phyloP scores from a whole-genome alignment of 2,797 vertebrate species.

The Zalophus californianus region DNA sequence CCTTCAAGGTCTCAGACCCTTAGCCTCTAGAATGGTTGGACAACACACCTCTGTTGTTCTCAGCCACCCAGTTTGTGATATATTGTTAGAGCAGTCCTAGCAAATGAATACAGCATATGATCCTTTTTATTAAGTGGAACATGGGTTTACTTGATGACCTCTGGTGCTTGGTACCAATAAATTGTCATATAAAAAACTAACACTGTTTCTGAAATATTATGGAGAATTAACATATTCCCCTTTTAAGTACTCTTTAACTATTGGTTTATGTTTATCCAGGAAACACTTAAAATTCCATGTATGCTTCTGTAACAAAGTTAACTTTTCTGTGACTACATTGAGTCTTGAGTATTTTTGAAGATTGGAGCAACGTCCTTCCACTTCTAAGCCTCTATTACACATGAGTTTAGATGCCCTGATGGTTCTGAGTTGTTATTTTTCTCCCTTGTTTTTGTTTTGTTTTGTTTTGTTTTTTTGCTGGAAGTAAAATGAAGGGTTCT shows the following conservation, averaged over 20 bases:
- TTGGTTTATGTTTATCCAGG: neutral
- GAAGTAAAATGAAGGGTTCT: neutral
- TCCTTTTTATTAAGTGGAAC: neutral
- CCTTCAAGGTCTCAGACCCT: neutral
- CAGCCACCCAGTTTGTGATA: neutral
- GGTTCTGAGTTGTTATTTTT: neutral
- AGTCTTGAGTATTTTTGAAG: neutral
- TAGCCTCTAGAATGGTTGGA: neutral
- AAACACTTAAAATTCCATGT: neutral
- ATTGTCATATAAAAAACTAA: neutral
- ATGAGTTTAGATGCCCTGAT: neutral
- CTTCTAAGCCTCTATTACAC: neutral
- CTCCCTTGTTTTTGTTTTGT: neutral
- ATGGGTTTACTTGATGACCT: neutral
- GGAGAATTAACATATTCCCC: neutral
- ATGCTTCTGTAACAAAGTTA: neutral
- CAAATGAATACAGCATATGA: neutral
- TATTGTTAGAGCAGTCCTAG: neutral
- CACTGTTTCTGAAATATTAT: neutral
- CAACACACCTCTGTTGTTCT: neutral
- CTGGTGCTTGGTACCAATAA: neutral
- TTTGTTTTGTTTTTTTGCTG: neutral
- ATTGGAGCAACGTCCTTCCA: neutral
- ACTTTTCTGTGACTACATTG: neutral
- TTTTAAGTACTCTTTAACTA: neutral